phyloP scores from a whole-genome alignment of 2,113 vertebrate species.

The Elaphurus davidianus region DNA sequence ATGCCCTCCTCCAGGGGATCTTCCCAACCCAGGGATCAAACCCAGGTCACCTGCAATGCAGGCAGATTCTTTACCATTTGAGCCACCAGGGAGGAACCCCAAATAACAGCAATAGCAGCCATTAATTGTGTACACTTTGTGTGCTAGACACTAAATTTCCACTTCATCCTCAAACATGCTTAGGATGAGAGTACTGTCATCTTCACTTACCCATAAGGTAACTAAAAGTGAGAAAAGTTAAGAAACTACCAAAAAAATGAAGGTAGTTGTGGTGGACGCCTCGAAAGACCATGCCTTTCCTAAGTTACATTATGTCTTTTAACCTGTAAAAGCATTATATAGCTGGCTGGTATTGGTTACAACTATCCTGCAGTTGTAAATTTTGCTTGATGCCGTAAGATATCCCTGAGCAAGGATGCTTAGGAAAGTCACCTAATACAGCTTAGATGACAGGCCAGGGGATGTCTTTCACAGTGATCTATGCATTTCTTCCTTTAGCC shows the following conservation, averaged over 20 bases:
- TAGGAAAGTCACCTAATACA: neutral
- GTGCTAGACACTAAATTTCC: neutral
- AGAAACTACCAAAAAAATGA: neutral
- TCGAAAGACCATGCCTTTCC: neutral
- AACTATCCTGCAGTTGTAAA: neutral
- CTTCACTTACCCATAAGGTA: neutral
- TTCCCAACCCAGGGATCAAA: neutral
- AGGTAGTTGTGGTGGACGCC: neutral
- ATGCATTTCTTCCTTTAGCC: neutral
- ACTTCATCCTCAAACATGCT: neutral
- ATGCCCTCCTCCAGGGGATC: neutral
- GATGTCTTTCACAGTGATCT: neutral
- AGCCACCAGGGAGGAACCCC: neutral
- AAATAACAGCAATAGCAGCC: neutral
- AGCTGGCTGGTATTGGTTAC: neutral
- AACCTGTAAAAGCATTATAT: neutral
- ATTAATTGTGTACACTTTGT: neutral
- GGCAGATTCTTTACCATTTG: neutral
- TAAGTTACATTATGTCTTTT: neutral
- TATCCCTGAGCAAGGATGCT: neutral
- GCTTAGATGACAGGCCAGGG: neutral
- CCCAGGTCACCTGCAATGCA: neutral
- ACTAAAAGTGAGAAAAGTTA: neutral
- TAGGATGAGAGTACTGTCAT: neutral
- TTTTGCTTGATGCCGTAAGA: neutral